A percentile compares a stretch with the other conserved stretches of the same genome.
Conservation (phyloP, 2,797 vertebrate genomes). For the Eulemur albifrons region DNA sequence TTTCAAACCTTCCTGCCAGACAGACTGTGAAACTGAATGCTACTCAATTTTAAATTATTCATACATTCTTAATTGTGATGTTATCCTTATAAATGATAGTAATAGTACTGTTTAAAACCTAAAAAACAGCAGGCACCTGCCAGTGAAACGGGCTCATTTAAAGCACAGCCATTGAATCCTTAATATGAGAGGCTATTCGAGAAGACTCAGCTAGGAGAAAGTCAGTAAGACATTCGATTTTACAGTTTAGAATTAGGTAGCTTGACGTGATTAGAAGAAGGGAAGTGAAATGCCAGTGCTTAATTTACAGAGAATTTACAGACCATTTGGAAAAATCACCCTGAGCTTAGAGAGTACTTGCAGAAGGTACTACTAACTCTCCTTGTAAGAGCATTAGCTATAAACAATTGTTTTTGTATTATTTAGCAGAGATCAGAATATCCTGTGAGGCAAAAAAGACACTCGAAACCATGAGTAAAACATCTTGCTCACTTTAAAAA, state of each 20-base stretch:
- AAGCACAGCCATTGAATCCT: constrained; percentile 56
- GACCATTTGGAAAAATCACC: constrained; percentile 58
- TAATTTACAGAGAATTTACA: constrained; percentile 21
- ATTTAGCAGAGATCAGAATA: constrained; percentile 28
- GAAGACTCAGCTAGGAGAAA: constrained; percentile 56
- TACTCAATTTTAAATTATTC: constrained; percentile 79
- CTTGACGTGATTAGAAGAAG: not conserved
- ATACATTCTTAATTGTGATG: constrained; percentile 75
- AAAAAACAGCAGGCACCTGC: constrained; percentile 70
- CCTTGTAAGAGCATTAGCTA: not conserved
- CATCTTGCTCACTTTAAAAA: constrained; percentile 17
- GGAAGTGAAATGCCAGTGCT: constrained; percentile 59
- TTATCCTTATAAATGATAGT: constrained; percentile 76
- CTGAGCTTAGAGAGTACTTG: not conserved
- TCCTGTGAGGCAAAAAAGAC: not conserved
- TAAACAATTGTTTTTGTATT: constrained; percentile 56
- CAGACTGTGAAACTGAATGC: constrained; percentile 48
- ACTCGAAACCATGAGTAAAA: not conserved
- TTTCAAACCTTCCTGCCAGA: constrained; percentile 57
- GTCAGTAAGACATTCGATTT: constrained; percentile 41
- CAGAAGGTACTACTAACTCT: constrained; percentile 20
- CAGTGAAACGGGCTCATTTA: constrained; percentile 53
- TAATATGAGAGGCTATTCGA: constrained; percentile 32
- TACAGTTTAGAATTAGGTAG: not conserved
- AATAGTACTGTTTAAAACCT: constrained; percentile 72